These are phyloP conservation scores for Oreortyx pictus DNA, from an alignment of 2,797 vertebrate genomes.

Conservation along the genomic window DNA sequence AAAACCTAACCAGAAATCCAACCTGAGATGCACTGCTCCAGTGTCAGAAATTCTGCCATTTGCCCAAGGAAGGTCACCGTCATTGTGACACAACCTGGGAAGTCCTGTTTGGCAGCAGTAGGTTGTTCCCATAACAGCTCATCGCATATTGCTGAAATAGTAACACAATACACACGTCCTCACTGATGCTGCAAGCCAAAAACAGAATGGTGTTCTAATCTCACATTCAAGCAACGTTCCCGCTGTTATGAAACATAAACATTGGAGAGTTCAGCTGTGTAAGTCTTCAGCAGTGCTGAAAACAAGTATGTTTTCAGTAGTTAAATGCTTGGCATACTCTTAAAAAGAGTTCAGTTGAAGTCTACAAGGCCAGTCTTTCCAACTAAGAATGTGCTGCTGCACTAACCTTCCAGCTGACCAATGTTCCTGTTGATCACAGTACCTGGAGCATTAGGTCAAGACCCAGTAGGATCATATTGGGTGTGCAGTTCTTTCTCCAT, in stretches of 20 bases:
- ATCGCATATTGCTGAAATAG: background rate
- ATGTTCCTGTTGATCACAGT: rapidly evolving
- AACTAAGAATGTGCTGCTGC: background rate
- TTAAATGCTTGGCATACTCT: slow-evolving; percentile 9
- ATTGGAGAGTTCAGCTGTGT: slow-evolving; percentile 36
- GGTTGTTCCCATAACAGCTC: background rate
- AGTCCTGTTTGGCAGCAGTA: background rate
- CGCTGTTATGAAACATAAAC: slow-evolving; percentile 61
- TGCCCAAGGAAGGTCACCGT: background rate
- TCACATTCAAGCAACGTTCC: background rate
- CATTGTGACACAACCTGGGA: rapidly evolving
- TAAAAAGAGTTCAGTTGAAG: slow-evolving; percentile 7
- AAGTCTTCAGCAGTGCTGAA: slow-evolving; percentile 22
- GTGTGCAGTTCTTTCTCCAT: rapidly evolving
- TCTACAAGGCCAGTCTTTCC: background rate
- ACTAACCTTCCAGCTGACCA: background rate
- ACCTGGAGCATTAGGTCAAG: rapidly evolving
- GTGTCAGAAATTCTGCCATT: rapidly evolving
- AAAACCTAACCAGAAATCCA: rapidly evolving
- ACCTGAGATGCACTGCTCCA: rapidly evolving
- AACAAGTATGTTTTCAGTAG: slow-evolving; percentile 41
- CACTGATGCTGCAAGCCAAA: rapidly evolving
- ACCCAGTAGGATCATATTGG: rapidly evolving
- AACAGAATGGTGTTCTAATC: background rate
- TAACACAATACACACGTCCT: rapidly evolving